A percentile compares a stretch with the other conserved stretches of the same genome.
Conservation (phyloP, 2,113 vertebrate species). For the Crotalus tigris region DNA sequence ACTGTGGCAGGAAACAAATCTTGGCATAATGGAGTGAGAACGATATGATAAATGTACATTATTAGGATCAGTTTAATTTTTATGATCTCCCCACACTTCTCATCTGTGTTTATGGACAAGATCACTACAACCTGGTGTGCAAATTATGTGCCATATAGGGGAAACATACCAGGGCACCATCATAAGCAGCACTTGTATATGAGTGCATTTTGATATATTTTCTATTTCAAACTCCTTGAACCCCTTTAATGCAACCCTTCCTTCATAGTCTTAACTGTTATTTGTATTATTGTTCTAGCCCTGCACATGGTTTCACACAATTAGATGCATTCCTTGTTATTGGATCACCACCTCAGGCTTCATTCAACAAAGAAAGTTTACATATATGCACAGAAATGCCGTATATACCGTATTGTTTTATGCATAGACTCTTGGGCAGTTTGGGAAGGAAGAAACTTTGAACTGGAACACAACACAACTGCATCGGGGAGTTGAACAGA, state of each 20-base stretch:
- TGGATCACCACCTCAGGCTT: conserved; percentile 20
- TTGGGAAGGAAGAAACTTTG: conserved; percentile 47
- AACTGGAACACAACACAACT: conserved; percentile 48
- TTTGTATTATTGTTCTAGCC: background rate
- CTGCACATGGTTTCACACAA: conserved; percentile 15
- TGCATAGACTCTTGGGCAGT: conserved; percentile 63
- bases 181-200: background rate
- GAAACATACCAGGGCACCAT: background rate
- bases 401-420: conserved; percentile 31
- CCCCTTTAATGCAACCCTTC: background rate
- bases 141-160: background rate
- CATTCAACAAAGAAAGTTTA: conserved; percentile 39
- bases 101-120: background rate
- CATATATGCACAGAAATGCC: conserved; percentile 39
- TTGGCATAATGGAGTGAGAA: background rate
- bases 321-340: conserved; percentile 23
- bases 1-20: background rate
- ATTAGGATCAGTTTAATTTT: background rate
- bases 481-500: conserved; percentile 62
- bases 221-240: background rate
- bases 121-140: background rate
- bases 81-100: background rate
- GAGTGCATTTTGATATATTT: background rate
- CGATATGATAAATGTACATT: background rate
- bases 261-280: background rate